These are phyloP conservation scores for Molossus molossus DNA, from an alignment of 2,797 vertebrate species.

Conservation along the genomic window DNA sequence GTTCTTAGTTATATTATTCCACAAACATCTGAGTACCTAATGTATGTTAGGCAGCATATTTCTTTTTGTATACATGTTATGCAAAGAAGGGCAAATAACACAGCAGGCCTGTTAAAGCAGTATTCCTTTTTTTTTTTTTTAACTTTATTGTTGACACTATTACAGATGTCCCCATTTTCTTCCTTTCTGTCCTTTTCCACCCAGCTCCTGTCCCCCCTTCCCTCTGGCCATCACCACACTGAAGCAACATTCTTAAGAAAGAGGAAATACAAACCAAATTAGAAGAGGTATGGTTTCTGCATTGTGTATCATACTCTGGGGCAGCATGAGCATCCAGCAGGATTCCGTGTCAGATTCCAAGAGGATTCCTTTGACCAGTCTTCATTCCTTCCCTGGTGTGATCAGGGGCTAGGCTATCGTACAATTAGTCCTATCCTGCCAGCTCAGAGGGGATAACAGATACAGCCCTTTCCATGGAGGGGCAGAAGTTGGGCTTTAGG, in stretches of 20 bases:
- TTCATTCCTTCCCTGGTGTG: not conserved
- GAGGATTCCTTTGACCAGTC: not conserved
- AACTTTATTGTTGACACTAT: not conserved
- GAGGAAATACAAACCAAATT: not conserved
- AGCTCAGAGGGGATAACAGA: not conserved
- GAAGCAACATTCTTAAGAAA: not conserved
- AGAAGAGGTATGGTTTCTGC: not conserved
- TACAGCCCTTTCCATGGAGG: not conserved
- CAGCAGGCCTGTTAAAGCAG: not conserved
- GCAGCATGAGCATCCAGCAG: not conserved
- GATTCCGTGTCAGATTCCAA: not conserved
- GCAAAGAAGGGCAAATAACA: not conserved
- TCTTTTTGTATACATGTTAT: not conserved
- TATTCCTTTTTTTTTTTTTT: not conserved
- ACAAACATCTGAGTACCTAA: not conserved
- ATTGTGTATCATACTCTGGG: accelerated
- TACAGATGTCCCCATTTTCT: not conserved
- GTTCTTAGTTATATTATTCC: not conserved
- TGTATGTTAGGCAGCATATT: not conserved
- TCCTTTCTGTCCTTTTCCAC: not conserved
- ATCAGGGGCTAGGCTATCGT: too few species aligned
- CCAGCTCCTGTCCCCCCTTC: not conserved
- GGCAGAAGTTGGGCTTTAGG: not conserved
- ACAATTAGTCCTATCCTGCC: not conserved
- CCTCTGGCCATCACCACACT: not conserved